These are phyloP conservation scores for Perdix hodgsoniae DNA, from an alignment of 2,797 vertebrate genomes.

Conservation along the genomic window DNA sequence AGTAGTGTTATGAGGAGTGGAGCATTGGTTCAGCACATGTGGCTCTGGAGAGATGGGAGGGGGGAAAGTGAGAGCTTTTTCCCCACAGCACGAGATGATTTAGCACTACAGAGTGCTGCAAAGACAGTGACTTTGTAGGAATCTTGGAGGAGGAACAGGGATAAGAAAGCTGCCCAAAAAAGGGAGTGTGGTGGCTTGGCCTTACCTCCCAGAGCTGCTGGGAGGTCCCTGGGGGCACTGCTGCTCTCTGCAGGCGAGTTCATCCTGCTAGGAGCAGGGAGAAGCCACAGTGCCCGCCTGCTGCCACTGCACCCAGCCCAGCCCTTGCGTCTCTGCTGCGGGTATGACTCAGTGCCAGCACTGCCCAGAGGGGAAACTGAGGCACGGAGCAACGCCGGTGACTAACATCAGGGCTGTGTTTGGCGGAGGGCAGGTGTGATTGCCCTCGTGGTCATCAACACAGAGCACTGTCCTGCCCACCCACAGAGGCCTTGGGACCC, in stretches of 20 bases:
- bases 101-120: neutral
- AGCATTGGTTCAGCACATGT: rapidly evolving
- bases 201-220: neutral
- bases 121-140: neutral
- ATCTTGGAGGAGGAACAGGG: neutral
- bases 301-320: neutral
- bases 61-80: neutral
- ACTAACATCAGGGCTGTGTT: neutral
- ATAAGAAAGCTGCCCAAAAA: neutral
- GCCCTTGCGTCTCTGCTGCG: rapidly evolving
- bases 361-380: neutral
- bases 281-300: neutral
- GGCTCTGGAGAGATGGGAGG: neutral
- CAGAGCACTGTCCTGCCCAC: rapidly evolving
- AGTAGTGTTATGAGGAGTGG: neutral
- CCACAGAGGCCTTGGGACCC: neutral
- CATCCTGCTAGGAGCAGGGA: neutral
- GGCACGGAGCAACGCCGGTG: neutral
- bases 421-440: rapidly evolving
- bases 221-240: neutral
- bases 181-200: neutral
- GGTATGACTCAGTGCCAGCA: rapidly evolving
- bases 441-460: neutral
- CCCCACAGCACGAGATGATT: neutral
- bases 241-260: neutral